These are phyloP conservation scores for Bothrops jararaca DNA, from an alignment of 2,113 vertebrate genomes.

Conservation along the genomic window DNA sequence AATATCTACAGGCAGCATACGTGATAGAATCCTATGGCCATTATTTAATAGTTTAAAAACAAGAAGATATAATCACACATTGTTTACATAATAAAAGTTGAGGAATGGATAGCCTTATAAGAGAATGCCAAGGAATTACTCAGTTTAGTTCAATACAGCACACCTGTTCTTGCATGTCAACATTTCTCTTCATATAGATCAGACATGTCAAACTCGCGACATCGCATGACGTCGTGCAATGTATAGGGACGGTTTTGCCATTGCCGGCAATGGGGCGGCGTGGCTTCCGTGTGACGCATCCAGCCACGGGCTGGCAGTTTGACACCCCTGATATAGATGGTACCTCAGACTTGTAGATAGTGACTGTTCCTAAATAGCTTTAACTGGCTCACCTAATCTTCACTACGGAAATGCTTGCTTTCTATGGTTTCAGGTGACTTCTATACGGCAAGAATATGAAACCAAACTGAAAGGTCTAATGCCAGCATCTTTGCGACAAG, in stretches of 20 bases:
- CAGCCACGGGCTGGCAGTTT: too few relatives aligned
- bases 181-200: background rate
- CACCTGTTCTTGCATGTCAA: background rate
- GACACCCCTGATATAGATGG: background rate
- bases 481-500: conserved; percentile 81
- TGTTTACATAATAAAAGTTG: background rate
- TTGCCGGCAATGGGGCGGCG: too few relatives aligned
- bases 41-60: background rate
- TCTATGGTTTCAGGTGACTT: conserved; percentile 77
- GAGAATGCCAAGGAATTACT: background rate
- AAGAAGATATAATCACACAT: background rate
- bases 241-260: too few relatives aligned
- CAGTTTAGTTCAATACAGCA: background rate
- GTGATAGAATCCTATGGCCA: background rate
- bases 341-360: conserved; percentile 7
- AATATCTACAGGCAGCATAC: background rate
- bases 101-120: background rate
- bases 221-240: too few relatives aligned
- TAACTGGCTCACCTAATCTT: background rate
- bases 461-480: conserved; percentile 86
- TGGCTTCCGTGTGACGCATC: too few relatives aligned
- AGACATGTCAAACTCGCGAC: too few relatives aligned
- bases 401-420: background rate
- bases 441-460: conserved; percentile 85
- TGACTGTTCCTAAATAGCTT: background rate